Evolutionary conservation across 2,797 vertebrate genomes (phyloP).

Genomic region (Oreonectes daqikongensis): DNA sequence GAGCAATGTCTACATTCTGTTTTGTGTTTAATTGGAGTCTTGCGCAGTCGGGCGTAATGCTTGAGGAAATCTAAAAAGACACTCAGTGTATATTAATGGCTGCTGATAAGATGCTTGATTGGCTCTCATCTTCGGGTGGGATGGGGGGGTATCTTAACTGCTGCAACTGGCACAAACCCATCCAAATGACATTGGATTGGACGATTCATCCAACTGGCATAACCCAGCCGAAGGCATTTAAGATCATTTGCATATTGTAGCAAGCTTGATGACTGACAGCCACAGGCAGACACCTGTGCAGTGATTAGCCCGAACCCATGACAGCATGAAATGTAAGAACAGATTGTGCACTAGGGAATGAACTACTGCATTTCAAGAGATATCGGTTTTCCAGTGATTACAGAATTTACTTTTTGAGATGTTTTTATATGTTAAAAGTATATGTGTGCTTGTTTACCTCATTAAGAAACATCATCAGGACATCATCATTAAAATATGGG

Average conservation of each 20-base stretch:
- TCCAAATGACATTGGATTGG: slow-evolving; percentile 48
- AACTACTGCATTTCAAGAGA: slow-evolving; percentile 13
- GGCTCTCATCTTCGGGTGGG: slow-evolving; percentile 15
- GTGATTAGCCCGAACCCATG: slow-evolving; percentile 52
- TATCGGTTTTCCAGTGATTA: not conserved
- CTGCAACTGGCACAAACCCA: slow-evolving; percentile 48
- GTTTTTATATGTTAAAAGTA: too few relatives aligned
- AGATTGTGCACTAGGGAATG: slow-evolving; percentile 24
- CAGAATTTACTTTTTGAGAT: not conserved
- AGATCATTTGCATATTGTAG: slow-evolving; percentile 45
- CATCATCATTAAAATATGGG: not conserved
- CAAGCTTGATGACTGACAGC: slow-evolving; percentile 48
- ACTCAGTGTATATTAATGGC: slow-evolving; percentile 27
- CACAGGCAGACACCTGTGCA: slow-evolving; percentile 52
- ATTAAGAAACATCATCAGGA: slow-evolving; percentile 9
- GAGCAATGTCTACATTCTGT: slow-evolving; percentile 43
- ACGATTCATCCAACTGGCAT: slow-evolving; percentile 28
- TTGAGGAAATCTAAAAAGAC: slow-evolving; percentile 40
- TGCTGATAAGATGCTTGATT: slow-evolving; percentile 23
- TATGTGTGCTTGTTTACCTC: not conserved
- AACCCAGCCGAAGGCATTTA: slow-evolving; percentile 31
- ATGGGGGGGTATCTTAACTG: slow-evolving; percentile 32
- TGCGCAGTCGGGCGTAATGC: slow-evolving; percentile 26
- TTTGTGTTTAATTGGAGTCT: slow-evolving; percentile 56
- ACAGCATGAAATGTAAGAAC: slow-evolving; percentile 39